These are phyloP conservation scores for Sebastes itinus DNA, from an alignment of 2,797 vertebrate species.

Conservation along the genomic window DNA sequence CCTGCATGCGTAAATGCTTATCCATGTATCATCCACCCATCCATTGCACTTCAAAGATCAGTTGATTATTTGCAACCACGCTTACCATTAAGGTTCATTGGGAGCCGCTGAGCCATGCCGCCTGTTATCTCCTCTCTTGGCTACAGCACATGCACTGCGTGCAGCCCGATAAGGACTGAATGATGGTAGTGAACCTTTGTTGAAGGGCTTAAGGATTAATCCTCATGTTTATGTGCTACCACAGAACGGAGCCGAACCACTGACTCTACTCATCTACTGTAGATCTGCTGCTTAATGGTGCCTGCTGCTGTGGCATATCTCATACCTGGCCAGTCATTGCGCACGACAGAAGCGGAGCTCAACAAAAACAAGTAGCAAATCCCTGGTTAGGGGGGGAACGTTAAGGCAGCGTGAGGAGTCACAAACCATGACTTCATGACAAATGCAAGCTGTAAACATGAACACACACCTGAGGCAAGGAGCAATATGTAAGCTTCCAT, in stretches of 20 bases:
- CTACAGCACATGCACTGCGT: constrained; percentile 12
- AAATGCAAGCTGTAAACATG: constrained; percentile 17
- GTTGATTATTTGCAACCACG: constrained; percentile 39
- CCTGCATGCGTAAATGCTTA: constrained; percentile 4
- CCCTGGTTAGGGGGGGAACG: not conserved
- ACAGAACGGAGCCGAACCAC: constrained; percentile 29
- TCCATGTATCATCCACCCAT: constrained; percentile 27
- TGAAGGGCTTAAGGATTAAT: constrained; percentile 69
- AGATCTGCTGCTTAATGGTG: constrained; percentile 54
- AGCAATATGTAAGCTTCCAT: not conserved
- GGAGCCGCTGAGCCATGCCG: constrained; percentile 41
- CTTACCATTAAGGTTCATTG: constrained; percentile 38
- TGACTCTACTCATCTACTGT: constrained; percentile 34
- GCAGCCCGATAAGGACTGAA: constrained; percentile 50
- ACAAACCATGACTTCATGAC: constrained; percentile 10
- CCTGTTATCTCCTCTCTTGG: constrained; percentile 44
- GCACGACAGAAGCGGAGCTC: constrained; percentile 3
- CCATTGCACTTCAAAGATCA: constrained; percentile 47
- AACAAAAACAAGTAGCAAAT: constrained; percentile 5
- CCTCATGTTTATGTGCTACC: constrained; percentile 55
- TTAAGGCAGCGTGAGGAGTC: not conserved
- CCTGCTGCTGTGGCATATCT: constrained; percentile 24
- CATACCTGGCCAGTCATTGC: constrained; percentile 10
- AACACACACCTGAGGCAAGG: constrained; percentile 14
- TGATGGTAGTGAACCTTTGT: constrained; percentile 56